These are phyloP conservation scores for Phenganax subtilis DNA, from an alignment of 92 coral and sea anemone species.

Conservation along the genomic window DNA sequence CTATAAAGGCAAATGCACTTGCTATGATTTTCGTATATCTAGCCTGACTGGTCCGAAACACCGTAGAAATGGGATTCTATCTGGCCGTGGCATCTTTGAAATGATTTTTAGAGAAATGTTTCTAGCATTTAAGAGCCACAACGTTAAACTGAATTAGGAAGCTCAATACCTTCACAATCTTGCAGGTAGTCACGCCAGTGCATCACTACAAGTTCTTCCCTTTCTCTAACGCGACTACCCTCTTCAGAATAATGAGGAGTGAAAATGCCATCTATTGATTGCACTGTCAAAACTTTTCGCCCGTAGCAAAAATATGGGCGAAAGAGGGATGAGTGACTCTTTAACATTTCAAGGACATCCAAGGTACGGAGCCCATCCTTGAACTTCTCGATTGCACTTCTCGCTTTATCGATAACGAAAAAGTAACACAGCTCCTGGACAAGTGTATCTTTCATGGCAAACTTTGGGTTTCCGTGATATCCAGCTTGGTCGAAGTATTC, in stretches of 20 bases:
- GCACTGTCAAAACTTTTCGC: not conserved
- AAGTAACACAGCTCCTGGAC: conserved; percentile 5
- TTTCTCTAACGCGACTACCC: not conserved
- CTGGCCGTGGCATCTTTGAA: not conserved
- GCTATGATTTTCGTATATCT: too few relatives aligned
- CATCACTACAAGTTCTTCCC: conserved; percentile 20
- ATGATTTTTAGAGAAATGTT: not conserved
- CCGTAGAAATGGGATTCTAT: too few relatives aligned
- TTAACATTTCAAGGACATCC: not conserved
- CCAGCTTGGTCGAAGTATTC: conserved; percentile 21
- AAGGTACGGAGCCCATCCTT: conserved; percentile 15
- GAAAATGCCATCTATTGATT: not conserved
- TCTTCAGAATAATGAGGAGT: conserved; percentile 1
- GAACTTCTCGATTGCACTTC: conserved; percentile 13
- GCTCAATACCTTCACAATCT: conserved; percentile 11
- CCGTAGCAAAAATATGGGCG: conserved; percentile 1
- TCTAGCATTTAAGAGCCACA: not conserved
- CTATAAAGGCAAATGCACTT: too few relatives aligned
- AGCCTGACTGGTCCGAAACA: too few relatives aligned
- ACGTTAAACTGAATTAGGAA: not conserved
- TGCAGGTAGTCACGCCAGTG: conserved; percentile 25
- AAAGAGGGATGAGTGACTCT: not conserved
- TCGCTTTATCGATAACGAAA: conserved; percentile 16
- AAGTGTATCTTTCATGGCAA: not conserved
- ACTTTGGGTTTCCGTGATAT: conserved; percentile 20